A percentile compares a stretch with the other conserved stretches of the same genome.
phyloP scores from a whole-genome alignment of 2,113 vertebrate species.

The Propithecus coquereli region DNA sequence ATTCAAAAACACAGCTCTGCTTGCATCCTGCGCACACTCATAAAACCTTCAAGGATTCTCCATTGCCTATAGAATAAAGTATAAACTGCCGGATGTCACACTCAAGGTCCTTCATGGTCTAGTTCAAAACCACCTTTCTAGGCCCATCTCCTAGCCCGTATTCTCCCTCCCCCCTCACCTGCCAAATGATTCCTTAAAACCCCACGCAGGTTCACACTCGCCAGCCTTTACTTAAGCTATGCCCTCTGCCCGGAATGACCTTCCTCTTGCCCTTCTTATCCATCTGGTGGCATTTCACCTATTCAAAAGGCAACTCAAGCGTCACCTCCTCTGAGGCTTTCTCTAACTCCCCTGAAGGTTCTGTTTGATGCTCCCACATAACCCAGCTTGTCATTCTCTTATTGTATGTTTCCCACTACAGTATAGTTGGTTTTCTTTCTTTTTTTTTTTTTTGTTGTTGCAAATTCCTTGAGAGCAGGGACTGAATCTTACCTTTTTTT shows the following conservation, averaged over 20 bases:
- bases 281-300: not conserved
- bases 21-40: not conserved
- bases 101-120: not conserved
- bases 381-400: not conserved
- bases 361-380: not conserved
- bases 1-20: not conserved
- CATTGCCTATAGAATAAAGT: not conserved
- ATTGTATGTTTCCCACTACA: not conserved
- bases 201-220: not conserved
- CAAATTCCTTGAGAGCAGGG: not conserved
- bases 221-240: not conserved
- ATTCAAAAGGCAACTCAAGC: not conserved
- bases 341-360: not conserved
- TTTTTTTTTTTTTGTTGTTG: not conserved
- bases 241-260: not conserved
- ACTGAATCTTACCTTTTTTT: not conserved
- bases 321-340: not conserved
- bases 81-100: not conserved
- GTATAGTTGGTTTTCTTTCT: not conserved
- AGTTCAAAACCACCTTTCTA: not conserved
- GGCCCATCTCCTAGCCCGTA: not conserved
- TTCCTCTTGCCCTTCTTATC: not conserved
- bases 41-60: not conserved
- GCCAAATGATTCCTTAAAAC: not conserved
- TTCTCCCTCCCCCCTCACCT: no score